These are phyloP conservation scores for Drosophila algonquin DNA, from an alignment of 2,888 invertebrate genomes.

Conservation along the genomic window DNA sequence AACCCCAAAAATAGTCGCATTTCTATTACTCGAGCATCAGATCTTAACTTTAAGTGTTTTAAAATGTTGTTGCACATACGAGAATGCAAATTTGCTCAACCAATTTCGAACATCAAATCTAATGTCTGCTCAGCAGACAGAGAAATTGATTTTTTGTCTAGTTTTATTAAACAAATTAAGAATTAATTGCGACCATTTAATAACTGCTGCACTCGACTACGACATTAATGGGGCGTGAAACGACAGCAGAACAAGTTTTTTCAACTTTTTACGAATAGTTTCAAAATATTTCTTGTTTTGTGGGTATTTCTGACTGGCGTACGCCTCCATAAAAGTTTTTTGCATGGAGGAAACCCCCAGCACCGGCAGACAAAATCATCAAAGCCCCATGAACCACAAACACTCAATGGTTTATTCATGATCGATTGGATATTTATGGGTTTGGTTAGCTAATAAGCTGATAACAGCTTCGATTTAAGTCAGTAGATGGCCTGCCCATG, in stretches of 20 bases:
- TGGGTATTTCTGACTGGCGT: constrained; percentile 15
- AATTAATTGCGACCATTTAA: constrained; percentile 27
- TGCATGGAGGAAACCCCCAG: constrained; percentile 12
- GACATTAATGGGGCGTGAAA: constrained; percentile 69
- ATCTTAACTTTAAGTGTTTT: not conserved
- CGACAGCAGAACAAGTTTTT: constrained; percentile 60
- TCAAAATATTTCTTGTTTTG: constrained; percentile 22
- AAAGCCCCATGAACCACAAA: constrained; percentile 9
- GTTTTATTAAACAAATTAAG: constrained; percentile 44
- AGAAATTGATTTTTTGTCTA: constrained; percentile 7
- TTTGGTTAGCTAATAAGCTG: constrained; percentile 7
- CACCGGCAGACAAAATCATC: not conserved
- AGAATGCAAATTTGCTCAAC: not conserved
- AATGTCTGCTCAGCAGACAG: not conserved
- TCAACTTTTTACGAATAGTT: constrained; percentile 32
- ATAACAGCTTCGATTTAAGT: constrained; percentile 16
- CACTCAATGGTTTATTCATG: constrained; percentile 17
- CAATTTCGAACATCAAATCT: not conserved
- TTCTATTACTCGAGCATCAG: no score
- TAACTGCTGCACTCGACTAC: constrained; percentile 32
- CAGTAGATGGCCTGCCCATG: constrained; percentile 2
- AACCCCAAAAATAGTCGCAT: not conserved
- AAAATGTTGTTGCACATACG: not conserved
- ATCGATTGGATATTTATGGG: constrained; percentile 7
- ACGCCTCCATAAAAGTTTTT: constrained; percentile 6